Evolutionary conservation across 2,113 vertebrate genomes (phyloP).

Genomic region (Phylloscopus trochiloides): DNA sequence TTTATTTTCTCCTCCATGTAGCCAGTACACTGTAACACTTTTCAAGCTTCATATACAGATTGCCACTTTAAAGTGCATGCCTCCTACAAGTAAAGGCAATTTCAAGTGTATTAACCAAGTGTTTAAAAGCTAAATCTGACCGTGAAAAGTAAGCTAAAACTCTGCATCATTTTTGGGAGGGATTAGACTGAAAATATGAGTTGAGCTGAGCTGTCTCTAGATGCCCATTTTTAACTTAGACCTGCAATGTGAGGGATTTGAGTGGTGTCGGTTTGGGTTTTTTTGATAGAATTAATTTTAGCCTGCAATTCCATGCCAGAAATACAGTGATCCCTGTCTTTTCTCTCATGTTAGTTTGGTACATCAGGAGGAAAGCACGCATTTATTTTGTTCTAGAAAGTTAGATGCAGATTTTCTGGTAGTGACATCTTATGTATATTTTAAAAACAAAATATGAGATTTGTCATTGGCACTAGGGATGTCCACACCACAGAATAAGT

Average conservation of each 20-base stretch:
- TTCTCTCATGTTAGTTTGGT: not conserved
- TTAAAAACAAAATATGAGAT: not conserved
- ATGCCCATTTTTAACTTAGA: not conserved
- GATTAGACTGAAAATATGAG: not conserved
- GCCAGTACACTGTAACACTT: not conserved
- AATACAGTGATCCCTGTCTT: not conserved
- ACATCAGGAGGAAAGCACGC: not conserved
- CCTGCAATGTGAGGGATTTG: not conserved
- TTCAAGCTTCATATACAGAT: not conserved
- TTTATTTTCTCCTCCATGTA: not conserved
- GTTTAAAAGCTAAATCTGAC: not conserved
- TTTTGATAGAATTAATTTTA: not conserved
- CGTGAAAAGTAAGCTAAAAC: not conserved
- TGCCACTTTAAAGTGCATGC: not conserved
- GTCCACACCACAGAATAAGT: not conserved
- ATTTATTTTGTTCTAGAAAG: not conserved
- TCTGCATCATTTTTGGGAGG: not conserved
- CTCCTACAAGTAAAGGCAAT: not conserved
- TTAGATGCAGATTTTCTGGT: not conserved
- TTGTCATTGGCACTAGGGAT: not conserved
- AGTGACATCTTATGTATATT: not conserved
- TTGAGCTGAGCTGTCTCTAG: not conserved
- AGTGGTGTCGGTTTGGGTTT: rapidly evolving
- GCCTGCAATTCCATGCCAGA: not conserved
- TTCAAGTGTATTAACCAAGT: not conserved